Evolutionary conservation across 2,797 vertebrate genomes (phyloP), one percentile per base, ranked within the genome.

Genomic region (Molossus alvarezi): DNA sequence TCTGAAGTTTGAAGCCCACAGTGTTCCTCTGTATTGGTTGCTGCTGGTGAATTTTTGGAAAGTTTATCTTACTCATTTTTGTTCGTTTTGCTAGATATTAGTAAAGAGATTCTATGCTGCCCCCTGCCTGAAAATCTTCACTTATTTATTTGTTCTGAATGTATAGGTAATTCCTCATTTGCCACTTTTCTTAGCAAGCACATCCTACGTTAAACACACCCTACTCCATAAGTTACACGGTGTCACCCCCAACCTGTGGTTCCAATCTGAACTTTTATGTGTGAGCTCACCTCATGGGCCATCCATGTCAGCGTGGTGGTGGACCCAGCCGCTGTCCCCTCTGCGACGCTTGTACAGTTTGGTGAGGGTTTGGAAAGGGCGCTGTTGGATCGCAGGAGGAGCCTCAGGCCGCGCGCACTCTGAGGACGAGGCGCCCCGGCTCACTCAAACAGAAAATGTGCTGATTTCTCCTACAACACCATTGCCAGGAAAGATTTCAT

Each of bases 381-480:
- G 51, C 27, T 33, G 27, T 0, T 41, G 60, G 58, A 6, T 82
- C 29, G 62, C 27, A 25, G 25, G 55, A 79, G 23, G 37, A 51
- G 27, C 29, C 77, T 72, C 17, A 41, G 65, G 67, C 29, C 0
- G 0, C 8, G 29, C 62, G 20, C n/a, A n/a, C 25, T 77, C 51
- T 77, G 62, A 58, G 21, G 5, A 23, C 11, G 0, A 55, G 33
- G 51, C 0, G 0, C 17, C 57, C 29, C 0, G 2, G 29, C 9
- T 10, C 0, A 0, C 20, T 53, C 48, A 33, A 33, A 2, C 20
- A 60, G 33, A 62, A 15, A 55, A 58, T 71, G 77, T 82, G 57
- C 37, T 90, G 12, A 7, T 87, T 90, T 53, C 55, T 73, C 53
- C 27, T 41, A 41, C 11, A 21, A 41, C 9, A n/a, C 9, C 9